Conservation (phyloP, 2,888 invertebrate genomes). For the Drosophila maculinotata region DNA sequence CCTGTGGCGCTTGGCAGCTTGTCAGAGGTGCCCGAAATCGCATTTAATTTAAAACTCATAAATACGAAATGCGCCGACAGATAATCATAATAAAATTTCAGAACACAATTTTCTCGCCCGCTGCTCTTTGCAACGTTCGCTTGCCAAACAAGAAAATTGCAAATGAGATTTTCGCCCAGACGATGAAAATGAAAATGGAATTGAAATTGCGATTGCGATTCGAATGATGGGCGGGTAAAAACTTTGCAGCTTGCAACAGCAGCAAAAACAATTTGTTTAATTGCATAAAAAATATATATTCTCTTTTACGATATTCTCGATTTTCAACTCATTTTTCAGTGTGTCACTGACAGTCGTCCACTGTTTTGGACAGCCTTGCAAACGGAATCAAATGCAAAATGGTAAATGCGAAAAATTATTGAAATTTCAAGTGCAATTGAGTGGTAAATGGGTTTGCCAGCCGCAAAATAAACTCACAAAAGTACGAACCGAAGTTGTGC, state of each 20-base stretch:
- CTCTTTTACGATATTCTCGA: not conserved
- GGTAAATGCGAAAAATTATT: constrained; percentile 56
- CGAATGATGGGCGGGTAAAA: constrained; percentile 7
- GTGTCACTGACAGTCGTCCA: constrained; percentile 37
- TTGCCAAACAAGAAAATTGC: constrained; percentile 53
- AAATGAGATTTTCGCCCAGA: constrained; percentile 54
- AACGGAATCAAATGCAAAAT: constrained; percentile 39
- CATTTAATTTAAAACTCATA: constrained; percentile 81
- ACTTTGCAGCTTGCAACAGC: constrained; percentile 17
- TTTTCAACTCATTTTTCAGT: constrained; percentile 22
- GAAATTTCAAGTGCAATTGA: constrained; percentile 67
- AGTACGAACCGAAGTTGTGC: not conserved
- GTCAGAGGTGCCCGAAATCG: constrained; percentile 62
- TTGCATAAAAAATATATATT: constrained; percentile 35
- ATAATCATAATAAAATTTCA: constrained; percentile 76
- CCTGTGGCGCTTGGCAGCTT: constrained; percentile 27
- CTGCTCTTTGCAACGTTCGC: not conserved
- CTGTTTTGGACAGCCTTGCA: constrained; percentile 53
- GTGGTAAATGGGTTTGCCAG: constrained; percentile 63
- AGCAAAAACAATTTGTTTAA: constrained; percentile 61
- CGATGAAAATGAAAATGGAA: constrained; percentile 49
- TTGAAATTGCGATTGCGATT: constrained; percentile 30
- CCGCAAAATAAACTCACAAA: constrained; percentile 34
- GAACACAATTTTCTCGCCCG: constrained; percentile 44
- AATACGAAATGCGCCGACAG: constrained; percentile 73